Base-by-base conservation (phyloP, 2,888 invertebrate genomes). In the Helobdella robusta region DNA sequence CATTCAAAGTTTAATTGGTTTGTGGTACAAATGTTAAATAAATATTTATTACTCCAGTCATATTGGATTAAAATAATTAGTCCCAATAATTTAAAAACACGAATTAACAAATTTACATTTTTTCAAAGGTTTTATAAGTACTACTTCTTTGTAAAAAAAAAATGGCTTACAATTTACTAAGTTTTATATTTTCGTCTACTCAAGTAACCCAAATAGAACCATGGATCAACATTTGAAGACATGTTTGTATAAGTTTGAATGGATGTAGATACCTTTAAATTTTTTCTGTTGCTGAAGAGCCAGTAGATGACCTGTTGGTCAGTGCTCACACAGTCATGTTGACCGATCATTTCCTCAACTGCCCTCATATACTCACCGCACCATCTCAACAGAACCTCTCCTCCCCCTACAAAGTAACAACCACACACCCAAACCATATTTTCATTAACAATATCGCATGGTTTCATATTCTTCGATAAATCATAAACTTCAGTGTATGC, bases 271-370 rank as follows among this genome's bases (percentile, higher is more conserved):
- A 52, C n/a, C 6, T 46, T 11, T 20, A 34, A 32, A 2, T 56
- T 2, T 11, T 30, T n/a, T 56, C 32, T 56, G 36, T 59, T 40
- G 36, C 59, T 68, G 60, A 44, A 73, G 73, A 75, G 73, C 36
- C 68, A 70, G 65, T 74, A 75, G 4, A 75, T 68, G n/a, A 75
- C 69, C 46, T 71, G 75, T 63, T 76, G 75, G 44, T 76, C 76
- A 5, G 75, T 75, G 61, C 71, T 74, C 71, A 74, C 73, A 63
- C 73, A 63, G 6, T 70, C 70, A 59, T 67, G 64, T n/a, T 69
- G 64, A 48, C 25, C 32, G 18, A 76, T 62, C 56, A 74, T 64
- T 28, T 69, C 66, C 46, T 71, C 66, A 2, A 72, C 71, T 1
- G 68, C 68, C 1, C 50, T 48, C 66, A 68, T 72, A 65, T 76